Conservation (phyloP, 2,113 vertebrate species). For the Cercocebus atys region DNA sequence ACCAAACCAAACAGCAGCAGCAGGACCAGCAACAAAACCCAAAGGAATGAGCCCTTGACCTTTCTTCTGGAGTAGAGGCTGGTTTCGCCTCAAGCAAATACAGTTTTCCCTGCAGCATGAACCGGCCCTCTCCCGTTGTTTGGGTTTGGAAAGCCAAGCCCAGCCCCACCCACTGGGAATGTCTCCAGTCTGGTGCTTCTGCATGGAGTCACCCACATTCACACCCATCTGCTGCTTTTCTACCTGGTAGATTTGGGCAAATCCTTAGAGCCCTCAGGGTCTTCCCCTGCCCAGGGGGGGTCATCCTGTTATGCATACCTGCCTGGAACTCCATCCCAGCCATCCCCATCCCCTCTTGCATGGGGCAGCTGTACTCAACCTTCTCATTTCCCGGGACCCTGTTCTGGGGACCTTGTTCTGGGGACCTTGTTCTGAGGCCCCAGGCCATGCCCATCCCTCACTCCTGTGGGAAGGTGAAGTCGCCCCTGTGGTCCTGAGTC, state of each 20-base stretch:
- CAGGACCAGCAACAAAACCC: background rate
- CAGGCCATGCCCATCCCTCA: fast-evolving
- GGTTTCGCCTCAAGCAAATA: background rate
- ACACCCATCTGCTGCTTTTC: background rate
- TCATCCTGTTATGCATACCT: background rate
- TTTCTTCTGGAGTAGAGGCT: background rate
- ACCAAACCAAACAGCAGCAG: background rate
- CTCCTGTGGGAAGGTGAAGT: background rate
- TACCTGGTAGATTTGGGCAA: background rate
- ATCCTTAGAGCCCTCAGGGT: background rate
- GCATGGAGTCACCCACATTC: background rate
- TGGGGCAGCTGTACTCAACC: background rate
- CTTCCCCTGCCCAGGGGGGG: background rate
- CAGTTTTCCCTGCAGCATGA: background rate
- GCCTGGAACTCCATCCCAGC: fast-evolving
- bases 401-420: background rate
- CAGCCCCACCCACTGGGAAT: background rate
- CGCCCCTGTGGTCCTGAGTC: background rate
- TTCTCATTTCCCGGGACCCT: background rate
- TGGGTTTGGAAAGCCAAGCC: background rate
- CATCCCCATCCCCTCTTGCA: background rate
- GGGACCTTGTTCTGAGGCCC: background rate
- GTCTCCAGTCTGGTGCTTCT: background rate
- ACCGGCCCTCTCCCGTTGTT: too few species aligned
- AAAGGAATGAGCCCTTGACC: background rate